Conservation (phyloP, 1,140 invertebrate genomes). For the Prorops nasuta region DNA sequence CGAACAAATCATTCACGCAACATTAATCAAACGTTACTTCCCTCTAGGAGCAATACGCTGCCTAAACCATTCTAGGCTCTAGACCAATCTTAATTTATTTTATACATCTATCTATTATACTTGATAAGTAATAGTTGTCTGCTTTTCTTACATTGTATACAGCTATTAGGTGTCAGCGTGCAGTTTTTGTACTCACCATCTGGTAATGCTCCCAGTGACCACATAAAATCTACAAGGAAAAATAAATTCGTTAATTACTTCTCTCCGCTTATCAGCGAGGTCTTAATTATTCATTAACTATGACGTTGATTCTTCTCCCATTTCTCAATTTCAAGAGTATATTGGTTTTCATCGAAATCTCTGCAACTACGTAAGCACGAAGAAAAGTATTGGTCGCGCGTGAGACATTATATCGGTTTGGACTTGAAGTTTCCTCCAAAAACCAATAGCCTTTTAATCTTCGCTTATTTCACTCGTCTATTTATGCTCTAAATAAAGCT, state of each 20-base stretch:
- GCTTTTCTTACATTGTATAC: too few species aligned
- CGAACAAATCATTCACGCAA: constrained; percentile 58
- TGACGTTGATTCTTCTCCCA: constrained; percentile 3
- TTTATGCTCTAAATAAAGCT: background rate
- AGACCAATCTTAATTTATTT: too few species aligned
- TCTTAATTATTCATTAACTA: background rate
- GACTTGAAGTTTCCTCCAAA: too few species aligned
- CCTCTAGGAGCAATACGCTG: too few species aligned
- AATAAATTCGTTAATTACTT: constrained; percentile 60
- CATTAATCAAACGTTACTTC: too few species aligned
- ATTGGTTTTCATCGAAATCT: constrained; percentile 36
- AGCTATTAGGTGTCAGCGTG: too few species aligned
- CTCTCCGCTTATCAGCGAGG: constrained; percentile 1
- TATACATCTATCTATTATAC: too few species aligned
- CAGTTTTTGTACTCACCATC: constrained; percentile 79
- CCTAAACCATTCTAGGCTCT: too few species aligned
- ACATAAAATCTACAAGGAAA: constrained; percentile 94
- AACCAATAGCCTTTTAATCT: too few species aligned
- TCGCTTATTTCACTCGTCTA: background rate
- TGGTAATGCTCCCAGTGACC: constrained; percentile 94
- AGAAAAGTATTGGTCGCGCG: constrained; percentile 24
- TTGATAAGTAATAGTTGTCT: too few species aligned
- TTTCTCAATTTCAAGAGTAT: background rate
- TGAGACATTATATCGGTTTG: background rate
- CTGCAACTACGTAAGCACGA: constrained; percentile 39